phyloP scores from a whole-genome alignment of 2,113 vertebrate genomes.

The Cygnus buccinator region DNA sequence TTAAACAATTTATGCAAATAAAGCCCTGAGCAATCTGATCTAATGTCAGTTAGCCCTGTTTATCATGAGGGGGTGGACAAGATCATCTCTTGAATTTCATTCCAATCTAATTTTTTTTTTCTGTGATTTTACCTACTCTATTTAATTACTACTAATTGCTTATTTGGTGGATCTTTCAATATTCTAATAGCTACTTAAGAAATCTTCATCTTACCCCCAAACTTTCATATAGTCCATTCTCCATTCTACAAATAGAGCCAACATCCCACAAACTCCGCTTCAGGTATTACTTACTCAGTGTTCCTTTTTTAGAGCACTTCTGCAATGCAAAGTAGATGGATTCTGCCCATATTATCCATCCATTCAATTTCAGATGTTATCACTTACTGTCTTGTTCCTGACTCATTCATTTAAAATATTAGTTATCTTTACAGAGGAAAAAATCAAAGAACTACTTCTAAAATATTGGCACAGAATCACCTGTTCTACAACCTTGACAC shows the following conservation, averaged over 20 bases:
- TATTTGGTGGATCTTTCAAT: neutral
- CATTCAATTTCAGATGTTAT: neutral
- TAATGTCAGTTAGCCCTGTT: neutral
- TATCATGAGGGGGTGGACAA: neutral
- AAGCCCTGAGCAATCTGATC: neutral
- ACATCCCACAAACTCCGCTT: neutral
- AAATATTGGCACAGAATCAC: neutral
- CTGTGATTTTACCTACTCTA: neutral
- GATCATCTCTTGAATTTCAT: neutral
- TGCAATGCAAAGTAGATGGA: neutral
- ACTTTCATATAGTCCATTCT: neutral
- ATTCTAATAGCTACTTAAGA: neutral
- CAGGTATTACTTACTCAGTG: neutral
- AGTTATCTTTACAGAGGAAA: neutral
- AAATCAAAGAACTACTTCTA: neutral
- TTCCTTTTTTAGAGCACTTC: neutral
- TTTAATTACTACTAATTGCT: neutral
- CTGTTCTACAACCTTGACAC: neutral
- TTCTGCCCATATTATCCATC: neutral
- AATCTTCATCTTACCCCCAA: neutral
- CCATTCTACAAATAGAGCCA: neutral
- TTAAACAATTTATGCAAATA: neutral
- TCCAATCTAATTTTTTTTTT: neutral
- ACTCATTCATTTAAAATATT: neutral
- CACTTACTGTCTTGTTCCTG: neutral